Conservation (phyloP, 2,113 vertebrate genomes). For the Cololabis saira region DNA sequence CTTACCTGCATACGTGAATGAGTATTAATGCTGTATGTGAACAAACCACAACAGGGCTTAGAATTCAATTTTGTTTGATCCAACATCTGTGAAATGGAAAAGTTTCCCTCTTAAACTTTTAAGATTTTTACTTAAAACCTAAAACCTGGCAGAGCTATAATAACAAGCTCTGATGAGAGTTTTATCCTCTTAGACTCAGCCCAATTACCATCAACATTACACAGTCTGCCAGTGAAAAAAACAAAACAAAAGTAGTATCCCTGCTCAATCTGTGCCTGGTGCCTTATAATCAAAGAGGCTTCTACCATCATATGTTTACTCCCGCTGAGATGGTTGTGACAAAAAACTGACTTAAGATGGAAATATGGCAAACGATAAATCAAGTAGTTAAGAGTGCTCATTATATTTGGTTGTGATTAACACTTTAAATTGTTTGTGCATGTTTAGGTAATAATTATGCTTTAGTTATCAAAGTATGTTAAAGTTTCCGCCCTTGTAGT, state of each 20-base stretch:
- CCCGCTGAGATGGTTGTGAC: constrained; percentile 16
- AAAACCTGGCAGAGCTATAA: constrained; percentile 53
- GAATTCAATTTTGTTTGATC: constrained; percentile 31
- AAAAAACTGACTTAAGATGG: constrained; percentile 1
- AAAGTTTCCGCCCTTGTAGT: constrained; percentile 17
- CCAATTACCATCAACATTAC: constrained; percentile 66
- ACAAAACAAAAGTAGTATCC: constrained; percentile 64
- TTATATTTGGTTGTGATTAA: constrained; percentile 43
- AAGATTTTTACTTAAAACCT: constrained; percentile 57
- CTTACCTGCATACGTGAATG: not conserved
- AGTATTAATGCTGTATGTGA: constrained; percentile 6
- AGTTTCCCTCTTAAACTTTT: constrained; percentile 60
- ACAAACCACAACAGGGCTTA: constrained; percentile 8
- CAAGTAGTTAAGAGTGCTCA: not conserved
- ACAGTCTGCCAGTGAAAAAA: constrained; percentile 58
- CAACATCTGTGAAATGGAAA: constrained; percentile 59
- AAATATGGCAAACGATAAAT: constrained; percentile 27
- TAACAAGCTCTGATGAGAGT: constrained; percentile 48
- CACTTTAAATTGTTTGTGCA: constrained; percentile 32
- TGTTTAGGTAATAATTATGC: constrained; percentile 27
- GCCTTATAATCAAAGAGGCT: constrained; percentile 41
- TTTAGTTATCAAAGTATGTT: not conserved
- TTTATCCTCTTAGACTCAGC: constrained; percentile 71
- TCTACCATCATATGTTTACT: constrained; percentile 46
- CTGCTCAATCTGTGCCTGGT: constrained; percentile 45